These are phyloP conservation scores for Syrmaticus mikado DNA, from an alignment of 2,113 vertebrate genomes.

Conservation along the genomic window DNA sequence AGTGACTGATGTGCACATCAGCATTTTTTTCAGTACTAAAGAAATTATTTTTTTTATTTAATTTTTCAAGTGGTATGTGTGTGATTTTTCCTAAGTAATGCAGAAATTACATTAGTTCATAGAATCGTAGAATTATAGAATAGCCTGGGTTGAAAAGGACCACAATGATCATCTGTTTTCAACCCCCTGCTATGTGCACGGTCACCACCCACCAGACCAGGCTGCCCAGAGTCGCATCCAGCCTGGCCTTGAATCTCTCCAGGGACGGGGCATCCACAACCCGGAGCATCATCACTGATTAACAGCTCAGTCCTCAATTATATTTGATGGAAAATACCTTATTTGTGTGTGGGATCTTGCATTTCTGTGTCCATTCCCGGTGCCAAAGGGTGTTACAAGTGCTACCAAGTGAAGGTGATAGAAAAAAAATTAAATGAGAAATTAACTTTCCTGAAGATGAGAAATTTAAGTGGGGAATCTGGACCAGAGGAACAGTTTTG, in stretches of 20 bases:
- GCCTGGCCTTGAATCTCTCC: too few species aligned
- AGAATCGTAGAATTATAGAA: too few species aligned
- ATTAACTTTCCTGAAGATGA: neutral
- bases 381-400: rapidly evolving
- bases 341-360: neutral
- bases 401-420: neutral
- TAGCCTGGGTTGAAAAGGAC: too few species aligned
- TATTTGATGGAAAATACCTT: neutral
- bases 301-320: neutral
- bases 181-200: too few species aligned
- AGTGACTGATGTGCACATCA: neutral
- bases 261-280: too few species aligned
- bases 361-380: rapidly evolving
- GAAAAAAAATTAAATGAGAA: neutral
- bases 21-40: neutral
- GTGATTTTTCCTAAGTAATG: neutral
- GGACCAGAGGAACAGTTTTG: neutral
- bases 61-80: neutral
- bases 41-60: neutral
- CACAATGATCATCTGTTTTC: too few species aligned
- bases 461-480: neutral
- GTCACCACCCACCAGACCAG: too few species aligned
- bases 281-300: neutral
- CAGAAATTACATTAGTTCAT: neutral
- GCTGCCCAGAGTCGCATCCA: too few species aligned